Conservation (phyloP, 2,888 invertebrate species). For the Tenthredo notha region DNA sequence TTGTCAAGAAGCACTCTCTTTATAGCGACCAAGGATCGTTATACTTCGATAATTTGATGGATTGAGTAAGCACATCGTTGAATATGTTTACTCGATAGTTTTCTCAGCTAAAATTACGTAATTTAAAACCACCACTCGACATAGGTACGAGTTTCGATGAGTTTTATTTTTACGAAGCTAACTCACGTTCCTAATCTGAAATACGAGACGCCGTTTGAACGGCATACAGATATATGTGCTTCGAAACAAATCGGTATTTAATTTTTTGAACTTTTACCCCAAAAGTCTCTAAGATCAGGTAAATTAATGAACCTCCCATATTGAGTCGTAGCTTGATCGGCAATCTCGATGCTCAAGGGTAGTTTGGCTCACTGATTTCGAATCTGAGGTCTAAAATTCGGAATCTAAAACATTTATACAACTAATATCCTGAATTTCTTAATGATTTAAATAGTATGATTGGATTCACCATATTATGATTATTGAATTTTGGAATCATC, state of each 20-base stretch:
- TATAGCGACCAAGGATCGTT: slow-evolving; percentile 1
- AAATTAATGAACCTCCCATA: neutral
- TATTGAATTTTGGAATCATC: neutral
- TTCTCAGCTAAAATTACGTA: neutral
- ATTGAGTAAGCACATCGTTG: neutral
- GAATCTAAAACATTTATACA: neutral
- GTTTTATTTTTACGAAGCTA: neutral
- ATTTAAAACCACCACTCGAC: neutral
- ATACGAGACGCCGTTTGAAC: neutral
- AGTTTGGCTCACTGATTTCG: neutral
- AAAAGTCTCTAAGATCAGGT: neutral
- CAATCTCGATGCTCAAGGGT: no score
- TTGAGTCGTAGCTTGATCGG: neutral
- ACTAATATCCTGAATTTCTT: no score
- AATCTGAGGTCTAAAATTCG: neutral
- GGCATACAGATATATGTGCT: neutral
- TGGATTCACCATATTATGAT: neutral
- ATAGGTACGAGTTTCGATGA: neutral
- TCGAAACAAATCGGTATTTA: neutral
- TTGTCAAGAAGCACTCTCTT: slow-evolving; percentile 22
- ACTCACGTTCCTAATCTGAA: neutral
- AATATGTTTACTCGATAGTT: neutral
- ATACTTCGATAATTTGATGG: slow-evolving; percentile 26
- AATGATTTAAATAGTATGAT: neutral
- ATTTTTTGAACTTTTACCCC: neutral